Base-by-base conservation (phyloP, 2,888 invertebrate species). In the Pollenia angustigena region DNA sequence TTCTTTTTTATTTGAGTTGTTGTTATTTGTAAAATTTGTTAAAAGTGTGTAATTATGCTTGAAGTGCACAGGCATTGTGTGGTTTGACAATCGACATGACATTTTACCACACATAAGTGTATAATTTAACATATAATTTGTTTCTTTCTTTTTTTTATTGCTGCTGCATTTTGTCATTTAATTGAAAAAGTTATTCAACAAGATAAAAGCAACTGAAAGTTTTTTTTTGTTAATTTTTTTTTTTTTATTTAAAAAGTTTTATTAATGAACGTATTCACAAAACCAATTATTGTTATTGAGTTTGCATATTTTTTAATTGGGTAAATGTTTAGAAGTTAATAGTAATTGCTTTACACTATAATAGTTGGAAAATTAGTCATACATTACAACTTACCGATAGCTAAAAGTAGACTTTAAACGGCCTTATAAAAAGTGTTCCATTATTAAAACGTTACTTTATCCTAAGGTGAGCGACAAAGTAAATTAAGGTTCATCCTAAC, bases 51-150 rank as follows among this genome's bases (percentile, higher is more conserved):
- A 87, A 84, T 87, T 87, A 83, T 83, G 71, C 80, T 84, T 87
- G 83, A 87, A 87, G 86, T 83, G 72, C 83, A 80, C 56, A 71
- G 46, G 79, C 69, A 69, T 83, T 82, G 74, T 87, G 87, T 66
- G 88, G 88, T 87, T 69, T 87, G 87, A 87, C 87, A 88, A 85
- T 86, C 88, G 88, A 87, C 87, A 88, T 87, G 88, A 84, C 87
- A 87, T 88, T 88, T 88, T 80, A 85, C 88, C 87, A 81, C 88
- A 87, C 74, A 82, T 76, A 81, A 85, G 75, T 83, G 80, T 85
- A 85, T 85, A 85, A 87, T 87, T 84, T 85, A 74, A 81, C 76
- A 87, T 85, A 66, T 64, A 80, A 79, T 82, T 80, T 80, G 75
- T 79, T 75, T 23, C 60, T 16, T 11, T 54, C 54, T 62, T 80